Evolutionary conservation across 2,113 vertebrate genomes (phyloP), one percentile per base, ranked within the genome.

Genomic region (Sterna hirundo): DNA sequence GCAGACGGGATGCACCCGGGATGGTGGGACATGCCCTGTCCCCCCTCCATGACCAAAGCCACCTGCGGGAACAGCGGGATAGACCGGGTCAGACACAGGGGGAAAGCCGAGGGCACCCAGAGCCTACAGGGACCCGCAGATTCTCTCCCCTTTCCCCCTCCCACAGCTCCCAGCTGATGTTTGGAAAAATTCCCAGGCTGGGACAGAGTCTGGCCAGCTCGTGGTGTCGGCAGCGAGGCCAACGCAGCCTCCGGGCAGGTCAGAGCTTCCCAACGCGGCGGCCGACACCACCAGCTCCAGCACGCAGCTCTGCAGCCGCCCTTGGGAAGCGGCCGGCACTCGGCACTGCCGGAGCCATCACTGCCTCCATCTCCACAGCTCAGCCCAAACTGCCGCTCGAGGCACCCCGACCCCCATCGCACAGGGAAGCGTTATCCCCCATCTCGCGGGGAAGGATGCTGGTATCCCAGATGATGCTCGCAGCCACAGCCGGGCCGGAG

Each of bases 401-500:
- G 57, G 22, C 42, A 23, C 4, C 61, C 70, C 2, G 13, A 15
- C 3, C 38, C 40, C 27, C 18, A 0, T 9, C 21, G 6, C 2
- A 1, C 26, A 5, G 85, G 46, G 46, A 27, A 32, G 22, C 1
- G 5, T 5, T 3, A 4, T 13, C 16, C 64, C 60, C 42, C 58
- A 1, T 5, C 47, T 12, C 22, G 0, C 1, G 0, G 55, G 44
- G 58, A 42, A 29, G 32, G 86, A 15, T 10, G 25, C 16, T 1
- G 30, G 20, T 7, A 19, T 13, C 27, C 69, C 62, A 2, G 16
- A 21, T 78, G 78, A 46, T 1, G 7, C 72, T 47, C 3, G 8
- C 1, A 13, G 79, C 51, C 6, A 4, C 47, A 3, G 64, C 72
- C 2, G 13, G 49, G 60, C 62, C 3, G 1, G 93, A 77, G 91